phyloP scores from a whole-genome alignment of 2,113 vertebrate genomes.

The Tursiops truncatus region DNA sequence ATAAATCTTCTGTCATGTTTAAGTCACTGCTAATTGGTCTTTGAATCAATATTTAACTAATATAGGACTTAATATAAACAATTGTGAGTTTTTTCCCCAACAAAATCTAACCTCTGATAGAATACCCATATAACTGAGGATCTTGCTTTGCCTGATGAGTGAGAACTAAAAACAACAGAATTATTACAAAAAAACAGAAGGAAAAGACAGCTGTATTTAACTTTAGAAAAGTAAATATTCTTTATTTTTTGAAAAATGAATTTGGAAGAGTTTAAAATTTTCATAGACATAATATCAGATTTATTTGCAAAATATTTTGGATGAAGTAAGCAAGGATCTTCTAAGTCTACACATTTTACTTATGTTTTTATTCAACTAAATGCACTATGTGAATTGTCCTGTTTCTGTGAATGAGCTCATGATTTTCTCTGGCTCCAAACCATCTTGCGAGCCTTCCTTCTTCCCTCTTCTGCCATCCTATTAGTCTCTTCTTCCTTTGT shows the following conservation, averaged over 20 bases:
- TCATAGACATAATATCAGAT: slow-evolving; percentile 2
- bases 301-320: neutral
- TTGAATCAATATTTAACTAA: neutral
- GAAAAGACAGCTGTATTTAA: slow-evolving; percentile 34
- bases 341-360: neutral
- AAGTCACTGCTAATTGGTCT: slow-evolving; percentile 8
- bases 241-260: neutral
- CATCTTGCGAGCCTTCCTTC: neutral
- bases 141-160: neutral
- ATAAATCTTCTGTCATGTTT: neutral
- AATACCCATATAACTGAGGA: neutral
- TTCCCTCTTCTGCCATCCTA: neutral
- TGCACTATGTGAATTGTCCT: neutral
- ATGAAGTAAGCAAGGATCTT: neutral
- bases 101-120: neutral
- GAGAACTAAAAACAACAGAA: neutral
- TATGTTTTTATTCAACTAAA: neutral
- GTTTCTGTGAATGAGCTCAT: neutral
- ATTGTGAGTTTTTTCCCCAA: neutral
- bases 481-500: neutral
- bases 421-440: neutral
- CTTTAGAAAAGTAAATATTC: neutral
- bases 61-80: neutral
- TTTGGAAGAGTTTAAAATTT: neutral
- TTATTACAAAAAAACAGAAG: neutral